Evolutionary conservation across 2,888 invertebrate species (phyloP), one percentile per base, ranked within the genome.

Genomic region (Ernsta delagoae): DNA sequence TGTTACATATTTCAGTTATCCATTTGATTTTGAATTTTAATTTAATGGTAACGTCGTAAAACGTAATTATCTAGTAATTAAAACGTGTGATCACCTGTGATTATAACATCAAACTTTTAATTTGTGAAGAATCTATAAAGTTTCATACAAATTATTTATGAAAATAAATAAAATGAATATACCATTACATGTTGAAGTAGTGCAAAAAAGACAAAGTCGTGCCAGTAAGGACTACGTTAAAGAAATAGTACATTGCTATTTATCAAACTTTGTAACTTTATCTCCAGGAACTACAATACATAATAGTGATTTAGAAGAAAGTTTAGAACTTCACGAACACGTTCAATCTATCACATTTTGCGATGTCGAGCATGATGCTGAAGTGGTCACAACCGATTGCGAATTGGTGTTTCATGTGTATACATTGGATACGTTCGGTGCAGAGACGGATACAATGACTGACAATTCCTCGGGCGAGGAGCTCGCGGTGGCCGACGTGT

Each of bases 401-500:
- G 82, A 85, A 59, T 76, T 88, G 24, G 74, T 81, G 0, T 86
- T 84, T 70, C 90, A 90, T 69, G 81, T 92, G 8, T 88, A 83
- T 74, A 84, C 39, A 39, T 39, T 39, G 39, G 39, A 39, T 6
- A 6, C 5, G 11, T 81, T 84, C 71, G 88, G 89, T 3, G 84
- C 84, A 4, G 89, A 90, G 76, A 83, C 82, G 0, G 92, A 92
- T 67, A 84, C 83, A 0, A 83, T 92, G 85, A 87, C 92, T 12
- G 93, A 93, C 73, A 87, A 84, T 2, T 89, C 89, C 1, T 90
- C 92, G 54, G 94, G 92, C 11, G 94, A 94, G 63, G 90, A 94
- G 65, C 94, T 95, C 61, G 92, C 95, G 65, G 90, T 95, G 2
- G 94, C 95, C 5, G 95, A 97, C n/a, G 96, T 98, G 77, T 97